Base-by-base conservation (phyloP, 92 coral and sea anemone species). In the Porites evermanni region DNA sequence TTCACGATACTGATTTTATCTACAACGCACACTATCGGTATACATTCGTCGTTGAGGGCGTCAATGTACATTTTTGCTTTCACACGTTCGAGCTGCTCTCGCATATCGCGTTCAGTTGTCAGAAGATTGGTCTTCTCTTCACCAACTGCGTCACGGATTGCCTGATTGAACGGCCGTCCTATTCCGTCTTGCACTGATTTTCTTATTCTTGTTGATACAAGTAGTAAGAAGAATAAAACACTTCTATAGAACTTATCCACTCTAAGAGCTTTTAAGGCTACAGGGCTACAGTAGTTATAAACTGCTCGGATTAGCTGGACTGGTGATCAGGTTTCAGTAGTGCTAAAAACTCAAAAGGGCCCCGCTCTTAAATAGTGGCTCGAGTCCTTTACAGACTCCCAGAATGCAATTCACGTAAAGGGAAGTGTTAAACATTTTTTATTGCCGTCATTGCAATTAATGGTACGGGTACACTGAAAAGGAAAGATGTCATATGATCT, bases 1-100 rank as follows among this genome's bases (percentile, higher is more conserved):
- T 2, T 3, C 13, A 56, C 8, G 5, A 21, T 74, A 23, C 6
- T 13, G 23, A 67, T 67, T 53, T 53, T 67, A 74, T 79, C 84
- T 52, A 79, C 84, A 0, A 74, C 84, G 12, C 84, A 79, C 14
- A 79, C 64, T 51, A 79, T 79, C 14, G 84, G 84, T 11, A 79
- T 21, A 14, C 75, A 79, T 23, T 79, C 75, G 44, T 79, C 84
- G 53, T 79, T 79, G 51, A 79, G 64, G 53, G 84, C 84, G 1
- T 13, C 75, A 1, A 79, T 79, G 74, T 79, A 79, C 65, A 79
- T 3, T 26, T 16, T 67, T 9, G 65, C 14, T 17, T 67, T 26
- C 8, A 5, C 53, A 58, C 64, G 38, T 52, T 67, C 84, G 4
- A 7, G 11, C 9, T 3, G 24, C 8, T 67, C 52, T 21, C 8